Evolutionary conservation across 2,797 vertebrate species (phyloP), one percentile per base, ranked within the genome.

Genomic region (Hirundo rustica): DNA sequence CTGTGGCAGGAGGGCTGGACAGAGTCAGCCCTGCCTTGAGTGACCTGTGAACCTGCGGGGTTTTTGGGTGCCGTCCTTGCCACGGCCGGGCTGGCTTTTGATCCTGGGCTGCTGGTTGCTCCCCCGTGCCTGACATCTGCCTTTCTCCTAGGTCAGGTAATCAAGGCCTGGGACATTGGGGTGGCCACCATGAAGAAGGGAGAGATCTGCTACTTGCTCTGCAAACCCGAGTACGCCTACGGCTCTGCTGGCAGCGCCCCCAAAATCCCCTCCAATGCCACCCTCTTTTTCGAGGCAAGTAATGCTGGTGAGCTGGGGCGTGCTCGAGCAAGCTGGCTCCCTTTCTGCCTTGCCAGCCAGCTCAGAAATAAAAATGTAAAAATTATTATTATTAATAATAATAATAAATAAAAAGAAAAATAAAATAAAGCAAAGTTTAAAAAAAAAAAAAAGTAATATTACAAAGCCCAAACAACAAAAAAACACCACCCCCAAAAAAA

Each of bases 141-240:
- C 92, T 96, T 92, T 93, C 76, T 96, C 84, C 84, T 96, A 99
- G 99, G 99, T 81, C 99, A 99, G 94, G 99, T 99, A 55, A 99
- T 99, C 90, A 99, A 99, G 93, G 99, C 99, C 0, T 99, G 99
- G 99, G 99, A 99, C 93, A 98, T 99, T 3, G 98, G 98, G 7
- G 98, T 99, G 85, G 93, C 98, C 71, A 99, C 99, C 73, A 99
- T 99, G 99, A 98, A 98, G 97, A 99, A 97, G 88, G 99, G 99
- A 44, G 99, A 99, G 95, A 96, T 99, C 92, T 99, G 98, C 96
- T 98, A 98, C 53, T 94, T 99, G 82, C 97, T 99, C 51, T 99
- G 99, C 97, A 98, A 98, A 81, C 99, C 99, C 0, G 99, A 99
- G 83, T 99, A 99, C 3, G 98, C 99, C 0, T 99, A 99, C 3